phyloP scores from a whole-genome alignment of 1,140 invertebrate species.

The Drosophila lacertosa region DNA sequence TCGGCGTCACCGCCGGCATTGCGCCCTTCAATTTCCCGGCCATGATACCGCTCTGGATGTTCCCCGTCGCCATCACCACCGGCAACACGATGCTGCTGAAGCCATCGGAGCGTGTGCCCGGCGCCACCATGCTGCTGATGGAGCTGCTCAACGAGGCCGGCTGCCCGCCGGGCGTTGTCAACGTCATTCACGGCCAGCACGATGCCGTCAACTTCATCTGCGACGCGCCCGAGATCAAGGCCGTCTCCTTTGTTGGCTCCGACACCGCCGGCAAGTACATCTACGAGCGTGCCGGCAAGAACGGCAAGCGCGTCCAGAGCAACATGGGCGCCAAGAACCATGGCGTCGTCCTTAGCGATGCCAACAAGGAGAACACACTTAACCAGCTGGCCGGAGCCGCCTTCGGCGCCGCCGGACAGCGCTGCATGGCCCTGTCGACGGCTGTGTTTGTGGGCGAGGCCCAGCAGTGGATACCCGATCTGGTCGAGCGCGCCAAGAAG shows the following conservation, averaged over 20 bases:
- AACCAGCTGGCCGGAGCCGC: slow-evolving; percentile 98
- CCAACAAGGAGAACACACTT: slow-evolving; percentile 98
- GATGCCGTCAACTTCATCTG: slow-evolving; percentile 98
- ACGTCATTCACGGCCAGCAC: slow-evolving; percentile 96
- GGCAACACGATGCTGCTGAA: slow-evolving; percentile 93
- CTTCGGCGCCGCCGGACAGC: slow-evolving; percentile 96
- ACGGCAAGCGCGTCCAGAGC: slow-evolving; percentile 97
- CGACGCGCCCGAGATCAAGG: slow-evolving; percentile 97
- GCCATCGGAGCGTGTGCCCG: slow-evolving; percentile 98
- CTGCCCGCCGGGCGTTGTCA: slow-evolving; percentile 93
- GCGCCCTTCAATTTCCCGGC: slow-evolving; percentile 98
- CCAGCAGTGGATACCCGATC: slow-evolving; percentile 96
- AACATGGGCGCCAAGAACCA: slow-evolving; percentile 99
- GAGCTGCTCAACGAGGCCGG: slow-evolving; percentile 84
- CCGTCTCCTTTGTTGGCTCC: slow-evolving; percentile 99
- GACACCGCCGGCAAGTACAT: slow-evolving; percentile 98
- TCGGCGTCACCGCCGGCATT: slow-evolving; percentile 88
- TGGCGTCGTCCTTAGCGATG: slow-evolving; percentile 98
- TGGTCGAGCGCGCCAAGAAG: slow-evolving; percentile 93
- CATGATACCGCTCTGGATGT: slow-evolving; percentile 99
- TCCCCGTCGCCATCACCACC: slow-evolving; percentile 96
- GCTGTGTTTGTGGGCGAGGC: slow-evolving; percentile 98
- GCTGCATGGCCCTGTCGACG: slow-evolving; percentile 99
- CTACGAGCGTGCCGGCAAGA: slow-evolving; percentile 94
- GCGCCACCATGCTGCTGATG: slow-evolving; percentile 97